These are phyloP conservation scores for Pseudomyrmex cubaensis DNA, from an alignment of 1,140 invertebrate species.

Conservation along the genomic window DNA sequence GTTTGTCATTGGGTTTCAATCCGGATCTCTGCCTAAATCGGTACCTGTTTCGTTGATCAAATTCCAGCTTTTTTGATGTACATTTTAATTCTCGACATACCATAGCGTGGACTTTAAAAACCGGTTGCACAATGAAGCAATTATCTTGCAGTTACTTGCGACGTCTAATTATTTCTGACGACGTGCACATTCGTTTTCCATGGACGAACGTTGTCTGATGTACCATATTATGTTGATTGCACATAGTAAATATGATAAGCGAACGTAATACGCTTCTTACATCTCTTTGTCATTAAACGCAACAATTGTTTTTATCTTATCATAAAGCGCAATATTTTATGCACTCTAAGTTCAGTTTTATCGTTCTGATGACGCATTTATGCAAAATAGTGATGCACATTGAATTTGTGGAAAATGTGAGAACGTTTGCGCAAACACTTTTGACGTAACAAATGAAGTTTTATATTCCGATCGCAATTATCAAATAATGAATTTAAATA, in stretches of 20 bases:
- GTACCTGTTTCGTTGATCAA: background rate
- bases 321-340: background rate
- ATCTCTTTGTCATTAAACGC: background rate
- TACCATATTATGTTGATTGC: slow-evolving; percentile 34
- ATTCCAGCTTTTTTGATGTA: background rate
- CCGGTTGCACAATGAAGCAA: background rate
- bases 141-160: background rate
- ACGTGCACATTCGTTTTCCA: background rate
- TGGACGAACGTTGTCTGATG: background rate
- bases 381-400: slow-evolving; percentile 1
- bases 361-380: background rate
- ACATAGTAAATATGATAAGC: background rate
- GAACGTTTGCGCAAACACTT: background rate
- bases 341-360: background rate
- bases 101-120: background rate
- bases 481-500: no score
- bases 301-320: slow-evolving; percentile 2
- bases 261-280: background rate
- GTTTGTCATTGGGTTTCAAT: background rate
- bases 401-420: background rate
- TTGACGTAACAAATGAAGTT: background rate
- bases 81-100: background rate
- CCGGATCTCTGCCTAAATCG: background rate
- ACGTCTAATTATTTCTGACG: slow-evolving; percentile 38
- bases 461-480: background rate